Evolutionary conservation across 2,888 invertebrate genomes (phyloP).

Genomic region (Melikaiella ostensackeni): DNA sequence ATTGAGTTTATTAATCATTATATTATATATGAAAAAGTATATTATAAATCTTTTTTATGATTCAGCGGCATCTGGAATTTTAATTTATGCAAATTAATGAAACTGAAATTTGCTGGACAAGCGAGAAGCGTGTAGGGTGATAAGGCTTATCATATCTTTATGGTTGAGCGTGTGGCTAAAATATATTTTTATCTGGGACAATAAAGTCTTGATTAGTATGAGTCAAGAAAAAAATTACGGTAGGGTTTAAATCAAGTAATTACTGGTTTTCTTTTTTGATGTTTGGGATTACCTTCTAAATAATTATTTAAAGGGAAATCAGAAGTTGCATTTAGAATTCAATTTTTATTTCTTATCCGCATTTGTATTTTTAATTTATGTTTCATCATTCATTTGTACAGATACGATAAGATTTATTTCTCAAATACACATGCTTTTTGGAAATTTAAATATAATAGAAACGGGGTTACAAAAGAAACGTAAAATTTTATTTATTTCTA

Average conservation of each 20-base stretch:
- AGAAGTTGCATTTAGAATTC: background rate
- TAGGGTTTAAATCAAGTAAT: constrained; percentile 2
- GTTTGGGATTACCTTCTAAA: background rate
- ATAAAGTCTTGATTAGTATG: constrained; percentile 20
- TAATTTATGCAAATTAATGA: constrained; percentile 29
- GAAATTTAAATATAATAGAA: too few relatives aligned
- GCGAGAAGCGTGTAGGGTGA: background rate
- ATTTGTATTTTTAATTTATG: background rate
- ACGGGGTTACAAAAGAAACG: too few relatives aligned
- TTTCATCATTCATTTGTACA: too few relatives aligned
- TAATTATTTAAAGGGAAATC: background rate
- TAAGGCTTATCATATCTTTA: constrained; percentile 30
- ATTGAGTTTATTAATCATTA: too few relatives aligned
- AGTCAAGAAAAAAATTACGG: background rate
- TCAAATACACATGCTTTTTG: too few relatives aligned
- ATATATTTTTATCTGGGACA: constrained; percentile 28
- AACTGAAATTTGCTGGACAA: constrained; percentile 23
- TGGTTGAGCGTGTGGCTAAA: constrained; percentile 17
- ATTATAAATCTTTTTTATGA: background rate
- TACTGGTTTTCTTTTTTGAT: background rate
- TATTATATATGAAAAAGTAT: too few relatives aligned
- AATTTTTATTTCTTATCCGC: background rate
- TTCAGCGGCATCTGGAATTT: background rate
- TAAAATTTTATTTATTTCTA: background rate
- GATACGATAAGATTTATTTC: too few relatives aligned